phyloP scores from a whole-genome alignment of 2,797 vertebrate genomes.

The Epinephelus awoara region DNA sequence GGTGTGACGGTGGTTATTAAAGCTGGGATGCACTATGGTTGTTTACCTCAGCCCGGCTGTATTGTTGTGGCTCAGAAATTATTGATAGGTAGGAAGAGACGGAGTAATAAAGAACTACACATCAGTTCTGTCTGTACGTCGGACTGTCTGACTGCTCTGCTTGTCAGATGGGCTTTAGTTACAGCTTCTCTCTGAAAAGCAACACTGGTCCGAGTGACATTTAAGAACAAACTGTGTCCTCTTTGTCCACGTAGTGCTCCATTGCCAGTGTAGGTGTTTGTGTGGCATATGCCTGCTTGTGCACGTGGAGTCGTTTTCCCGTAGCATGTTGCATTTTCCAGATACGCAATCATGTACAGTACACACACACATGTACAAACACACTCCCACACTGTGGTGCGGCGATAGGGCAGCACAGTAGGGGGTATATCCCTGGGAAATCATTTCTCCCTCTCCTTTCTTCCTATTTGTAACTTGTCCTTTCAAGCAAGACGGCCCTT shows the following conservation, averaged over 20 bases:
- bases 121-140: conserved; percentile 51
- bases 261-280: conserved; percentile 4
- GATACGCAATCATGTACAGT: conserved; percentile 37
- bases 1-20: conserved; percentile 79
- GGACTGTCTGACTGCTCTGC: conserved; percentile 37
- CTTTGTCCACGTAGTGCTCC: conserved; percentile 22
- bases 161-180: conserved; percentile 51
- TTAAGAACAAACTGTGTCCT: conserved; percentile 46
- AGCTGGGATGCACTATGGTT: conserved; percentile 67
- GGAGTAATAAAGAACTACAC: conserved; percentile 72
- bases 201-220: conserved; percentile 44
- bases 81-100: conserved; percentile 75
- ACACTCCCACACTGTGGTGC: conserved; percentile 48
- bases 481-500: conserved; percentile 87
- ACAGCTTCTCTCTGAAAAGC: conserved; percentile 34
- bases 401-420: conserved; percentile 77
- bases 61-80: conserved; percentile 76
- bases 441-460: conserved; percentile 80
- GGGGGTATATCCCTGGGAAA: conserved; percentile 83
- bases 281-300: conserved; percentile 22
- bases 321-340: conserved; percentile 30
- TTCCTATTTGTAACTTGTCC: conserved; percentile 85
- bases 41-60: conserved; percentile 67
- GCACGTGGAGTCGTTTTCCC: conserved; percentile 23
- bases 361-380: conserved; percentile 35